phyloP scores from a whole-genome alignment of 2,888 invertebrate genomes.

The Chymomyza amoena region DNA sequence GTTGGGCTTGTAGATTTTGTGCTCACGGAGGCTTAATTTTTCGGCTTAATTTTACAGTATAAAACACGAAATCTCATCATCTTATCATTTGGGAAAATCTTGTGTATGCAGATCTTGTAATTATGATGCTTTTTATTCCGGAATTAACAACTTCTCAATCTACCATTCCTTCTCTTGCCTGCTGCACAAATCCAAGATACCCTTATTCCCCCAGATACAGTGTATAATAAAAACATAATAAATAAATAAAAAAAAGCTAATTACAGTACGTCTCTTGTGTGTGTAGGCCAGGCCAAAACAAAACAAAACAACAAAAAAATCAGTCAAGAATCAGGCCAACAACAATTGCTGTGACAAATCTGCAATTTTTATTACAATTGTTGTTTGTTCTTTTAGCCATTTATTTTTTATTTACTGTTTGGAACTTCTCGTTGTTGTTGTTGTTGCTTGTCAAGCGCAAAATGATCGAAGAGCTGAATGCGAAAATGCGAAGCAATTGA shows the following conservation, averaged over 20 bases:
- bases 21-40: no score
- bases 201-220: background rate
- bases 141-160: no score
- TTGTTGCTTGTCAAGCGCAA: slow-evolving; percentile 55
- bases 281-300: slow-evolving; percentile 31
- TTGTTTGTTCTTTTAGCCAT: slow-evolving; percentile 16
- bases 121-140: no score
- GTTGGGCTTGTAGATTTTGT: no score
- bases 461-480: slow-evolving; percentile 71
- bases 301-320: slow-evolving; percentile 11
- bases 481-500: slow-evolving; percentile 73
- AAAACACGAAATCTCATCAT: no score
- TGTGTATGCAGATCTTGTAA: no score
- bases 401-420: no score
- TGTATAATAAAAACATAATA: slow-evolving; percentile 13
- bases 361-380: slow-evolving; percentile 63
- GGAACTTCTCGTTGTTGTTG: slow-evolving; percentile 22
- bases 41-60: no score
- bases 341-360: slow-evolving; percentile 64
- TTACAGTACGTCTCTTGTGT: slow-evolving; percentile 49
- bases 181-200: background rate
- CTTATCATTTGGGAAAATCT: no score
- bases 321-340: slow-evolving; percentile 56
- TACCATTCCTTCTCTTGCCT: background rate
- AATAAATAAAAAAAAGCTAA: slow-evolving; percentile 50